phyloP scores from a whole-genome alignment of 53 echinoderm and acorn worm species.

The Hippasteria phrygiana region DNA sequence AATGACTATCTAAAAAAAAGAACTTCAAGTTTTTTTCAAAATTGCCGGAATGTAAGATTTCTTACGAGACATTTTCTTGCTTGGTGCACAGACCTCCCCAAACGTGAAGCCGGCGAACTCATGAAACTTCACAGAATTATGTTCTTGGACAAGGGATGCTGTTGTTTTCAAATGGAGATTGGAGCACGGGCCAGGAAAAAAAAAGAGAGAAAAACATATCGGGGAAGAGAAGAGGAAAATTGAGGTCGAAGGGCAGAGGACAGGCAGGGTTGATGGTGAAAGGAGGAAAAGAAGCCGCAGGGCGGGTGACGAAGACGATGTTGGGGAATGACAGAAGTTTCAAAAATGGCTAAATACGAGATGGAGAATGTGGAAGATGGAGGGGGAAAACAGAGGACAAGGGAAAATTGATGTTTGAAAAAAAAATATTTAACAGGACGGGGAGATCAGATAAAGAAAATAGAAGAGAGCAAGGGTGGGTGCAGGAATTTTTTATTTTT shows the following conservation, averaged over 20 bases:
- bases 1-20: too few species aligned
- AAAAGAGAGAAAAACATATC: background rate
- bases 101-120: background rate
- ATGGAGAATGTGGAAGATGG: too few species aligned
- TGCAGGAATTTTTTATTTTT: too few species aligned
- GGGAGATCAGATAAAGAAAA: too few species aligned
- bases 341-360: too few species aligned
- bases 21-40: too few species aligned
- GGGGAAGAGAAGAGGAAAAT: background rate
- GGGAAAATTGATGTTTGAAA: too few species aligned
- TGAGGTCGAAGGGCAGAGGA: background rate
- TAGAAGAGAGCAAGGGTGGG: too few species aligned
- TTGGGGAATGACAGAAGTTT: too few species aligned
- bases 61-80: conserved; percentile 16
- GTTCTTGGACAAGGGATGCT: background rate
- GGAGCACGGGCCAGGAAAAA: background rate
- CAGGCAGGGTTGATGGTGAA: background rate
- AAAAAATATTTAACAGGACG: too few species aligned
- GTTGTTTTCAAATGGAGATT: background rate
- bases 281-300: background rate
- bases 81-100: background rate
- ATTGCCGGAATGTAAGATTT: background rate
- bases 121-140: background rate
- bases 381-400: too few species aligned
- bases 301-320: too few species aligned